Base-by-base conservation (phyloP, 2,113 vertebrate species). In the Panthera tigris region DNA sequence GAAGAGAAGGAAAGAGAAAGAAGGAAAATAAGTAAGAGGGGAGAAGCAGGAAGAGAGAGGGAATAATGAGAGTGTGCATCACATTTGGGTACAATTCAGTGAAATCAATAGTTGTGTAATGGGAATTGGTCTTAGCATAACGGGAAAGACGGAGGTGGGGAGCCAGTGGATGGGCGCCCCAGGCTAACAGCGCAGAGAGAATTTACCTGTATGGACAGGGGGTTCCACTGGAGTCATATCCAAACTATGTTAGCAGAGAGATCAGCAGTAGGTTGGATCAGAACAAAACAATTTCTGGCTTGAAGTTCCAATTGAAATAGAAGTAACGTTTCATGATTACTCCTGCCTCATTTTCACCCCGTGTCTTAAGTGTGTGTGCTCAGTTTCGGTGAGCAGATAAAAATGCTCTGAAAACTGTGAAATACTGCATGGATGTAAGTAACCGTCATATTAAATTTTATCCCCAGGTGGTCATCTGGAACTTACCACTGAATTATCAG, bases 91-190 rank as follows among this genome's bases (percentile, higher is more conserved):
- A 41, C 52, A 71, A 39, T 27, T 52, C 10, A 27, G 52, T 13
- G 33, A 41, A 33, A 23, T 55, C 57, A 55, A 55, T 1, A 14
- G 8, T 29, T 14, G 3, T 5, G 27, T 45, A 23, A 9, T 5
- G 50, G 78, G 41, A 36, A 45, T 1, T 27, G 15, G 33, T 25
- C 31, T 41, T 13, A 18, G 63, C 10, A 5, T 45, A 31, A 45
- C 10, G 21, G 0, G 11, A 23, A 1, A 18, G 5, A 2, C 4
- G 27, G 36, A 9, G 0, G 5, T 5, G 0, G n/a, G 7, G 25
- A 63, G n/a, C 16, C 18, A 57, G 61, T 1, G 25, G 39, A 18
- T 5, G 27, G 14, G 1, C 9, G 9, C 33, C 19, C 13, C 14
- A 39, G 48, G 36, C 57, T 36, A 81, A 57, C 52, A 69, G 83